Evolutionary conservation across 2,113 vertebrate species (phyloP), one percentile per base, ranked within the genome.

Genomic region (Accipiter cooperii): DNA sequence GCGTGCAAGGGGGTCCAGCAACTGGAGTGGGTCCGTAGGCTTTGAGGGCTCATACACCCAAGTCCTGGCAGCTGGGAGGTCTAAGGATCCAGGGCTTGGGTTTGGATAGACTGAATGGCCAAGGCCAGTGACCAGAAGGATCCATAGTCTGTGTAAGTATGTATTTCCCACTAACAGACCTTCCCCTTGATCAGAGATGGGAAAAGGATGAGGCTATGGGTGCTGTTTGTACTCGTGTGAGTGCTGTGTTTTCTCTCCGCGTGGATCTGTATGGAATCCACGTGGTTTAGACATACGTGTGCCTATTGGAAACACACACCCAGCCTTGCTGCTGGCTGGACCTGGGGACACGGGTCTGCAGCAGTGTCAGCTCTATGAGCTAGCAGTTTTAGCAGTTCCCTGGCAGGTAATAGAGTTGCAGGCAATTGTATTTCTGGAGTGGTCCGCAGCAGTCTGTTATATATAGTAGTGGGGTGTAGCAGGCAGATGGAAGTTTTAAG

Each of bases 201-300:
- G 34, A 34, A 26, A 13, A 69, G 17, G 18, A 36, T 58, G 42
- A 68, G 13, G 12, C 6, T 44, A 6, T 24, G 17, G 34, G 34
- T 29, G 4, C 8, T 36, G 29, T 40, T 49, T 44, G 24, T 33
- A 44, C 12, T 40, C 73, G 14, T 9, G 8, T 8, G 8, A 18
- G 52, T 9, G 25, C 8, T 52, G 12, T 46, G 24, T 52, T 52
- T 83, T 73, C 34, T 52, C 36, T 51, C 34, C 3, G 0, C 36
- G 6, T 12, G 26, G 31, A 28, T 8, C 31, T 26, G 8, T 29
- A 29, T 29, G 20, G 33, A 44, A 46, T 44, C 36, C 66, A 21
- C 0, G 1, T 51, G 46, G 17, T 87, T n/a, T 34, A 26, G 13
- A 13, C 0, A 0, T 42, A 5, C 9, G 13, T 16, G 13, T 20